Evolutionary conservation across 2,113 vertebrate genomes (phyloP).

Genomic region (Ptyas mucosa): DNA sequence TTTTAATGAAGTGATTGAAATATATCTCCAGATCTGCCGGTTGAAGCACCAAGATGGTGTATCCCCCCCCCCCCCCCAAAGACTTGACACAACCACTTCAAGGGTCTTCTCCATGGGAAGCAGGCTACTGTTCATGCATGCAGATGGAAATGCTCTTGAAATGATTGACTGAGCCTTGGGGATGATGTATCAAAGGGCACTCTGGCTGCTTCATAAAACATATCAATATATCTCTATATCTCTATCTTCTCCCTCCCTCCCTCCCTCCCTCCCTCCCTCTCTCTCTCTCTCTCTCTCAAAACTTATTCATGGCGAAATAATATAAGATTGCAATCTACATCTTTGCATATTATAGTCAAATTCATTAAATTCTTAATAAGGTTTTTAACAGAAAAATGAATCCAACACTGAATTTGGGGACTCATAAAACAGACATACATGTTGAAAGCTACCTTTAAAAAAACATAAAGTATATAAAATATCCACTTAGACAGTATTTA

Average conservation of each 20-base stretch:
- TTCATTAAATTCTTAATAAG: neutral
- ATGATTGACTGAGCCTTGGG: neutral
- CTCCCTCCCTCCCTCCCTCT: too few relatives aligned
- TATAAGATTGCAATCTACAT: neutral
- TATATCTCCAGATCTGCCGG: neutral
- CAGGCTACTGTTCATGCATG: neutral
- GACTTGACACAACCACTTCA: neutral
- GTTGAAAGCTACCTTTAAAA: constrained; percentile 18
- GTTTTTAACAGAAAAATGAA: neutral
- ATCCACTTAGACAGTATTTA: constrained; percentile 42
- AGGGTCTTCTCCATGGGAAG: neutral
- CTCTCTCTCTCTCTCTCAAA: neutral
- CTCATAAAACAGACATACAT: neutral
- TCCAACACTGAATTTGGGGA: neutral
- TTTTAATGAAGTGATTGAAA: neutral
- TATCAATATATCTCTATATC: neutral
- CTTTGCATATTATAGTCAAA: neutral
- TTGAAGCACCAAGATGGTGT: neutral
- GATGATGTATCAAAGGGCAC: neutral
- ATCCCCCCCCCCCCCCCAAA: neutral
- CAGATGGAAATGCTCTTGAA: neutral
- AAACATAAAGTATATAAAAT: constrained; percentile 27
- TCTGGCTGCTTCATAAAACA: neutral
- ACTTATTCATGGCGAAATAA: neutral
- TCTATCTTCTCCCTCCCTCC: neutral